A percentile compares a stretch with the other conserved stretches of the same genome.
These are phyloP conservation scores for Ophion ellenae DNA, from an alignment of 2,888 invertebrate genomes.

Conservation along the genomic window DNA sequence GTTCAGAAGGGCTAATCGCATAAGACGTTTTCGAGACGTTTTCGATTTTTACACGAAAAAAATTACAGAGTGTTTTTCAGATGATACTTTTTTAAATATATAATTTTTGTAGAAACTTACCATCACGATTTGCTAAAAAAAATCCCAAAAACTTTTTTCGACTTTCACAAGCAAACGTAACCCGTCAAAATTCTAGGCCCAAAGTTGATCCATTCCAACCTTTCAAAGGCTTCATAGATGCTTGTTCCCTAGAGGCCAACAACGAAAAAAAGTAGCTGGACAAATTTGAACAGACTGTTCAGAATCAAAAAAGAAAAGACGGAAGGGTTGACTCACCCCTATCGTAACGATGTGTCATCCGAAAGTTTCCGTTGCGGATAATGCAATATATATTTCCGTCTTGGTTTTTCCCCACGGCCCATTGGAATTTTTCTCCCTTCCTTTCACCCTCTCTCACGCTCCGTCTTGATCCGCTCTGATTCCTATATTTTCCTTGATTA, in stretches of 20 bases:
- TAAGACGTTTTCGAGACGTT: too few relatives aligned
- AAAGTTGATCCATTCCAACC: too few relatives aligned
- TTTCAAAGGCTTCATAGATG: too few relatives aligned
- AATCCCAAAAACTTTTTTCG: too few relatives aligned
- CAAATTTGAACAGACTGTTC: not conserved
- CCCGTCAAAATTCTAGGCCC: too few relatives aligned
- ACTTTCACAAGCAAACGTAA: too few relatives aligned
- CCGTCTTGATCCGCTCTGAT: slow-evolving; percentile 23
- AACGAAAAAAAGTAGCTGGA: not conserved
- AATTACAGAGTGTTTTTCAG: too few relatives aligned
- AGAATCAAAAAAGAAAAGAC: not conserved
- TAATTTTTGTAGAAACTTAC: too few relatives aligned
- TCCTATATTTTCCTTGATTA: slow-evolving; percentile 47
- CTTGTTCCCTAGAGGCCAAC: not conserved
- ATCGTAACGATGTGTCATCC: slow-evolving; percentile 25
- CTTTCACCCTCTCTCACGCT: not conserved
- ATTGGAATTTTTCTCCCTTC: not conserved
- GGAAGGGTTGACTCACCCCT: slow-evolving; percentile 20
- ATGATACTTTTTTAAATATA: too few relatives aligned
- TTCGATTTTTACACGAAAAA: too few relatives aligned
- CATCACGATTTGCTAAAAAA: too few relatives aligned
- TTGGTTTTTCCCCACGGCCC: slow-evolving; percentile 9
- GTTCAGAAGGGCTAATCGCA: too few relatives aligned
- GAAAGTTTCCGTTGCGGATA: slow-evolving; percentile 35
- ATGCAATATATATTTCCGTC: slow-evolving; percentile 42